A percentile compares a stretch with the other conserved stretches of the same genome.
Conservation (phyloP, 2,888 invertebrate species). For the Callyntrura guangdongensis region DNA sequence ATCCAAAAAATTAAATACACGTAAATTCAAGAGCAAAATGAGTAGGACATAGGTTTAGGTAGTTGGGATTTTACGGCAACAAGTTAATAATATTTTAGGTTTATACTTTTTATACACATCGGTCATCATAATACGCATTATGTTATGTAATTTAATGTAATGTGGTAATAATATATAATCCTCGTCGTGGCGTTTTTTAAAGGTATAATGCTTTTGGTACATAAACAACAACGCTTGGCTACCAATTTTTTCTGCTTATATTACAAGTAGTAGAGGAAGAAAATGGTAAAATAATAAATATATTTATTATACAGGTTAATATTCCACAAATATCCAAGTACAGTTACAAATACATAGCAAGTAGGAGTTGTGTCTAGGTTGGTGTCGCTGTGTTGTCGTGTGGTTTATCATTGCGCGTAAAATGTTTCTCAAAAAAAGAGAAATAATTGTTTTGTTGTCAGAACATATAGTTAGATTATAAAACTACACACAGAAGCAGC, state of each 20-base stretch:
- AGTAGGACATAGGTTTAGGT: background rate
- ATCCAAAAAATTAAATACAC: no score
- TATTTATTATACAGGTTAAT: constrained; percentile 75
- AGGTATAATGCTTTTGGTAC: background rate
- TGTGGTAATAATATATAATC: no score
- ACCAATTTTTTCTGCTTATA: background rate
- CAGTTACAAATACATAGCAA: constrained; percentile 47
- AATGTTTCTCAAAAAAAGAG: background rate
- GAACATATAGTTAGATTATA: no score
- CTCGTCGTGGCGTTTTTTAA: constrained; percentile 14
- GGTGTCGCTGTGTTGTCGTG: constrained; percentile 7
- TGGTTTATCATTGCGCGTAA: background rate
- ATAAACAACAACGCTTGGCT: background rate
- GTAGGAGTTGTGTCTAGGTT: background rate
- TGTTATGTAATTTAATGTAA: background rate
- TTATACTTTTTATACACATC: no score
- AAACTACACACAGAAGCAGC: no score
- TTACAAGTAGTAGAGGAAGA: background rate
- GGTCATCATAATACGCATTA: no score
- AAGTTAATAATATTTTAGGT: constrained; percentile 6
- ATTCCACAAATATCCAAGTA: constrained; percentile 75
- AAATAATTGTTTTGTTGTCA: no score
- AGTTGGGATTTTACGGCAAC: constrained; percentile 34
- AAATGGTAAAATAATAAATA: constrained; percentile 24
- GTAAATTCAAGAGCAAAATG: background rate